These are phyloP conservation scores for Phocides pigmalion DNA, from an alignment of 1,140 invertebrate species.

Conservation along the genomic window DNA sequence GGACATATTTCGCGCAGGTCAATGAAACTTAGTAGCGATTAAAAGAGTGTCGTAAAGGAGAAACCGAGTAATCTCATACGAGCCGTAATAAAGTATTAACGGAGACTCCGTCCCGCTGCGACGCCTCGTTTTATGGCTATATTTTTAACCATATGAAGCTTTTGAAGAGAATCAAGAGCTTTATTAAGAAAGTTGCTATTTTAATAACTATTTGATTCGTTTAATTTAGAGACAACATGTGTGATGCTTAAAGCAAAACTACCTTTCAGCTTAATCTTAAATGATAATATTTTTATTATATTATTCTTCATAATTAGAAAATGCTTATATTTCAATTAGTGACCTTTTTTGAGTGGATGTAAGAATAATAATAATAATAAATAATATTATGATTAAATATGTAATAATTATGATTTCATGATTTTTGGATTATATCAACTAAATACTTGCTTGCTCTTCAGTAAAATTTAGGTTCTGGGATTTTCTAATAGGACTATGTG, in stretches of 20 bases:
- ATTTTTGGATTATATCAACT: no score
- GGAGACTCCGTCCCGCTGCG: conserved; percentile 41
- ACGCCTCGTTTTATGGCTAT: conserved; percentile 37
- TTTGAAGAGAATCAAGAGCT: conserved; percentile 13
- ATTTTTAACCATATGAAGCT: conserved; percentile 34
- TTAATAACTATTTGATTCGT: conserved; percentile 29
- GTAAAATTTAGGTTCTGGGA: no score
- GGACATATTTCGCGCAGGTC: conserved; percentile 37
- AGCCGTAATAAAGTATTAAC: conserved; percentile 67
- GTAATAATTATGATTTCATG: no score
- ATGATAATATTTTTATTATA: no score
- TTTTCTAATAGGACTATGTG: no score
- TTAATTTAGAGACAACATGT: neutral
- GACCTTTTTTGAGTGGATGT: no score
- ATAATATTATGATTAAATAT: no score
- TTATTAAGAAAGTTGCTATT: conserved; percentile 30
- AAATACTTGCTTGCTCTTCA: no score
- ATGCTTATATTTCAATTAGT: no score
- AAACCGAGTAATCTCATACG: conserved; percentile 60
- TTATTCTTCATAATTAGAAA: no score
- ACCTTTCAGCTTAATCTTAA: neutral
- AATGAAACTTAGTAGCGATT: conserved; percentile 62
- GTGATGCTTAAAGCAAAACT: neutral
- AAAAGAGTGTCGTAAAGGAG: conserved; percentile 65
- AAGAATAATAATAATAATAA: no score